Evolutionary conservation across 2,888 invertebrate species (phyloP).

Genomic region (Malthinus flaveolus): DNA sequence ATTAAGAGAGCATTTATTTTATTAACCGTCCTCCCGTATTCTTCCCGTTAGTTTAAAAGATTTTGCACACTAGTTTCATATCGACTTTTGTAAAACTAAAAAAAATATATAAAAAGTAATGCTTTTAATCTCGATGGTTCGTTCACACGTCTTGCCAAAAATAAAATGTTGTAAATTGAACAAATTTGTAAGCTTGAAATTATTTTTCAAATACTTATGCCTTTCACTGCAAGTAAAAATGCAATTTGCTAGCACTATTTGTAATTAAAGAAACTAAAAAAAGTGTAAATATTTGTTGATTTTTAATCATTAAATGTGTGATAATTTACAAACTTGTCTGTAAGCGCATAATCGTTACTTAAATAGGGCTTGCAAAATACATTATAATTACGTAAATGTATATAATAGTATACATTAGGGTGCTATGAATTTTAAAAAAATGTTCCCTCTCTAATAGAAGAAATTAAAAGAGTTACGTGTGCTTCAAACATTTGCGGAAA

Average conservation of each 20-base stretch:
- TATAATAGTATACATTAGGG: conserved; percentile 15
- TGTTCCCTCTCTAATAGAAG: conserved; percentile 12
- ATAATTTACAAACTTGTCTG: conserved; percentile 21
- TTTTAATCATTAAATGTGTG: conserved; percentile 22
- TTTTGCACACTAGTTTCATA: too few species aligned
- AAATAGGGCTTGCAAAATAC: conserved; percentile 18
- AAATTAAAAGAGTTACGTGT: not conserved
- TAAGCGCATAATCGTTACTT: conserved; percentile 22
- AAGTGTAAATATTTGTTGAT: conserved; percentile 26
- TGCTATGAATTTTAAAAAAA: conserved; percentile 15
- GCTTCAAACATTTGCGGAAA: not conserved
- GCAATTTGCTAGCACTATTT: conserved; percentile 50
- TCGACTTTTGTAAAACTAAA: not conserved
- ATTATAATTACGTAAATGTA: conserved; percentile 4
- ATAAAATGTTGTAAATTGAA: not conserved
- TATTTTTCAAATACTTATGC: conserved; percentile 39
- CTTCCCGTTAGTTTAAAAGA: too few species aligned
- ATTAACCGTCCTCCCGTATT: too few species aligned
- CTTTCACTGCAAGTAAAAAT: conserved; percentile 46
- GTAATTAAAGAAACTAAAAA: conserved; percentile 21
- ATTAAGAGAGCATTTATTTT: too few species aligned
- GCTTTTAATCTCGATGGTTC: conserved; percentile 10
- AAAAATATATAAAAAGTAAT: conserved; percentile 10
- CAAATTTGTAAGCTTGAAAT: conserved; percentile 9
- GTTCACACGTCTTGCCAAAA: conserved; percentile 10